Conservation (phyloP, 2,888 invertebrate species). For the Blera fallax region DNA sequence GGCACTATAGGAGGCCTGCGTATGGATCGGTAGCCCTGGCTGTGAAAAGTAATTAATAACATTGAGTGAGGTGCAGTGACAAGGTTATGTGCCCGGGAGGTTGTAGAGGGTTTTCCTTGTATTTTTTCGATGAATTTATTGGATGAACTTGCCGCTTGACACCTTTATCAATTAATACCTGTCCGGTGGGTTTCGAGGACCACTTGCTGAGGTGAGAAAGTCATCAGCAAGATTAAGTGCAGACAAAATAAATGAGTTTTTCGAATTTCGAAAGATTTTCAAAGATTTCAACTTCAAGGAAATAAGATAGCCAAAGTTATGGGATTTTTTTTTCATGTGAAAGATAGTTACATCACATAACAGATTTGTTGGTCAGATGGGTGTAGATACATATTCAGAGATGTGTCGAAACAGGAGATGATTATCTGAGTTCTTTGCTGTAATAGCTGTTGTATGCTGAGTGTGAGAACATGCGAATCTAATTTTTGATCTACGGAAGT, state of each 20-base stretch:
- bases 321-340: too few relatives aligned
- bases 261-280: neutral
- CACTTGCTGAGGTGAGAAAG: constrained; percentile 15
- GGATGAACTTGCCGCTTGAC: constrained; percentile 44
- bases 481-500: too few relatives aligned
- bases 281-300: neutral
- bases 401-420: too few relatives aligned
- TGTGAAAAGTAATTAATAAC: constrained; percentile 54
- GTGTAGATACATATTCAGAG: too few relatives aligned
- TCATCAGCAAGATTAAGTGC: neutral
- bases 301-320: neutral
- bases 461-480: too few relatives aligned
- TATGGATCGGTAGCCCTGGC: constrained; percentile 18
- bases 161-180: constrained; percentile 67
- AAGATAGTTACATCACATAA: too few relatives aligned
- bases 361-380: too few relatives aligned
- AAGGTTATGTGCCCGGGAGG: neutral
- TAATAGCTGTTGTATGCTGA: too few relatives aligned
- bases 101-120: neutral
- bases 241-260: neutral
- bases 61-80: constrained; percentile 22
- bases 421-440: too few relatives aligned
- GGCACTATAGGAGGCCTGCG: constrained; percentile 41
- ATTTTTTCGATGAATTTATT: constrained; percentile 27
- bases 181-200: constrained; percentile 3